phyloP scores from a whole-genome alignment of 2,888 invertebrate species.

The Ashinkailepas kermadecensis region DNA sequence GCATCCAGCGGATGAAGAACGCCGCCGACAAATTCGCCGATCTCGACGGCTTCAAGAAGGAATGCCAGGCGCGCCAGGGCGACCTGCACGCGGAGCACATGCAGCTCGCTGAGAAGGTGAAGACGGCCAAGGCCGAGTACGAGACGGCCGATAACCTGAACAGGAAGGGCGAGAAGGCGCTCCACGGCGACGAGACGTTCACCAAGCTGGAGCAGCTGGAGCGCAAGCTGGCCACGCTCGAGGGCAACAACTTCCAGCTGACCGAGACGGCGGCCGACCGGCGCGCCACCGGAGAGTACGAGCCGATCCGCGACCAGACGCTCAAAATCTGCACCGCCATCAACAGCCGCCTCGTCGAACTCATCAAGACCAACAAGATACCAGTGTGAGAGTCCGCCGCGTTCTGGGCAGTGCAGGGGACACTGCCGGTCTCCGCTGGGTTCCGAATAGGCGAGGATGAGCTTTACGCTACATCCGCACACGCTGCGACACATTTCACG shows the following conservation, averaged over 20 bases:
- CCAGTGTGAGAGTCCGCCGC: neutral
- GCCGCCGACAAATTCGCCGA: conserved; percentile 3
- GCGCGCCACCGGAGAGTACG: conserved; percentile 6
- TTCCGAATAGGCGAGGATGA: too few relatives aligned
- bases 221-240: neutral
- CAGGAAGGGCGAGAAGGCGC: neutral
- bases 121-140: neutral
- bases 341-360: neutral
- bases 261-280: conserved; percentile 3
- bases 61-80: neutral
- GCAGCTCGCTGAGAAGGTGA: neutral
- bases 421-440: too few relatives aligned
- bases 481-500: too few relatives aligned
- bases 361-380: conserved; percentile 34
- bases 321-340: neutral
- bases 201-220: neutral
- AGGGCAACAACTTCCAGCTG: conserved; percentile 7
- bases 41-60: conserved; percentile 3
- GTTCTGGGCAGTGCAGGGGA: too few relatives aligned
- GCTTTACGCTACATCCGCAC: too few relatives aligned
- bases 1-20: neutral
- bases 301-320: conserved; percentile 14
- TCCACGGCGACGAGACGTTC: conserved; percentile 2
- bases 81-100: neutral
- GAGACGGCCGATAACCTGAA: neutral